Conservation (phyloP, 2,797 vertebrate genomes). For the Halcyon smyrnensis region DNA sequence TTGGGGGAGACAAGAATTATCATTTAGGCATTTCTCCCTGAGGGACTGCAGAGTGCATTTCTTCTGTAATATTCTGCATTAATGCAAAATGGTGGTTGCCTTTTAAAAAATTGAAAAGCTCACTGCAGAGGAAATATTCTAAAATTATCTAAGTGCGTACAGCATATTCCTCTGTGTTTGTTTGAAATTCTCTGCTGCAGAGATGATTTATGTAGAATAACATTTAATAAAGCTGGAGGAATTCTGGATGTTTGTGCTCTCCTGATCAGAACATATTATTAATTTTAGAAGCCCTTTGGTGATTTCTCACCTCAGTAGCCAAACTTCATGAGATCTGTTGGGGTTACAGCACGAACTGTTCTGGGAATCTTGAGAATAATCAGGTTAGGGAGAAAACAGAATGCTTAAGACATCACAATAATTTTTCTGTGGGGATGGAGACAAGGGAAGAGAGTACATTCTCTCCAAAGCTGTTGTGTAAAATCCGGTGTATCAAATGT, state of each 20-base stretch:
- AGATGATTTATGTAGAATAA: background rate
- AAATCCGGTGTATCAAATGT: background rate
- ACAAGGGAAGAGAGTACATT: background rate
- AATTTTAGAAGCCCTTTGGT: background rate
- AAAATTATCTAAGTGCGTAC: background rate
- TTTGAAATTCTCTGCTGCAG: background rate
- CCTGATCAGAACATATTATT: background rate
- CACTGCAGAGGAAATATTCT: background rate
- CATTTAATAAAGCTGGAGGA: background rate
- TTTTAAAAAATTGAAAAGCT: background rate
- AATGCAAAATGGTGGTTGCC: background rate
- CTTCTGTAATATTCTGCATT: background rate
- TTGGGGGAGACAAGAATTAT: background rate
- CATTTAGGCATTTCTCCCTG: background rate
- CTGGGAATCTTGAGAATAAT: background rate
- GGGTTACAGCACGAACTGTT: background rate
- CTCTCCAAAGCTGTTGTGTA: background rate
- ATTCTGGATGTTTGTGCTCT: background rate
- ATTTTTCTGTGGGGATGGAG: background rate
- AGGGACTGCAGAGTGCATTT: background rate
- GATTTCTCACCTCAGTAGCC: background rate
- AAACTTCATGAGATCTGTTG: background rate
- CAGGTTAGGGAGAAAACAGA: background rate
- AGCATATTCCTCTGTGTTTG: background rate
- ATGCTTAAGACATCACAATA: background rate